Percentiles rank a stretch among this genome's conserved stretches.
phyloP scores from a whole-genome alignment of 2,113 vertebrate species.

The Pedionomus torquatus region DNA sequence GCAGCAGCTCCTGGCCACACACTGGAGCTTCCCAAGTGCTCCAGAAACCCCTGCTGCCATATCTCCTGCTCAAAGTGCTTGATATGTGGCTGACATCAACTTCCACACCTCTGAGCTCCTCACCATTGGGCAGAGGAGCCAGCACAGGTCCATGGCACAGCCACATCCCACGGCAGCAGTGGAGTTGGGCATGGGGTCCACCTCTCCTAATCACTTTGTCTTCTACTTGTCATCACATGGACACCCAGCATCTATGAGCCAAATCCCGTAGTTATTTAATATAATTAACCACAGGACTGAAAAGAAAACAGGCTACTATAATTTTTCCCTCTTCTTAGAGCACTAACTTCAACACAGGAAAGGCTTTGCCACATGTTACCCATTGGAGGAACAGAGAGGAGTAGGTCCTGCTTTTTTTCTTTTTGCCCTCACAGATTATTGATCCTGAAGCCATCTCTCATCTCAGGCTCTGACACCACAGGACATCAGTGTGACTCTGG shows the following conservation, averaged over 20 bases:
- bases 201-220: not conserved
- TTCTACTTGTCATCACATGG: not conserved
- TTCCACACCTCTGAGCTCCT: not conserved
- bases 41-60: accelerated
- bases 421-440: not conserved
- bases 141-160: accelerated
- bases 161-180: accelerated
- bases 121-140: accelerated
- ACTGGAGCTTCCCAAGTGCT: not conserved
- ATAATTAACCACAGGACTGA: not conserved
- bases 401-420: not conserved
- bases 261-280: not conserved
- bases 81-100: accelerated
- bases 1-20: not conserved
- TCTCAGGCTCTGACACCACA: not conserved
- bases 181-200: not conserved
- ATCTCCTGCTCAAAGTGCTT: not conserved
- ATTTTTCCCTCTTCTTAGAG: not conserved
- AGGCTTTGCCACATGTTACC: not conserved
- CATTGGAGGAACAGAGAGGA: not conserved
- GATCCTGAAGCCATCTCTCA: not conserved
- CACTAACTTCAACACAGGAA: not conserved
- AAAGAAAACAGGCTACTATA: not conserved
- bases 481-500: not conserved
- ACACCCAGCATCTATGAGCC: not conserved